Conservation (phyloP, 2,888 invertebrate genomes). For the Muschampia plurimacula region DNA sequence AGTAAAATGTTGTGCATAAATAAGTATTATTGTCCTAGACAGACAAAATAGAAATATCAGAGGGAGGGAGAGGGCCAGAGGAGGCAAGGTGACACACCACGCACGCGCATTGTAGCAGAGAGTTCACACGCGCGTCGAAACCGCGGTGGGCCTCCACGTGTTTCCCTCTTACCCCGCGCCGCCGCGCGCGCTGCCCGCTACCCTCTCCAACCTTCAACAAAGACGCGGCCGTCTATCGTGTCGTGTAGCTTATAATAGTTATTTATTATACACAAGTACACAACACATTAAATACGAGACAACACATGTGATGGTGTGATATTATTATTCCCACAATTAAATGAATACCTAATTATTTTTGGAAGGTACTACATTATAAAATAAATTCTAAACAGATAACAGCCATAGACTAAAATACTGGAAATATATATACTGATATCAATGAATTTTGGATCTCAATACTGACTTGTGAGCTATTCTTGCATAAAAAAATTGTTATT, state of each 20-base stretch:
- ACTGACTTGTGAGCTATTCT: too few species aligned
- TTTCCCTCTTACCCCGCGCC: constrained; percentile 53
- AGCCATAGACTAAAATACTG: too few species aligned
- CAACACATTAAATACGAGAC: constrained; percentile 12
- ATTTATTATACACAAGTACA: neutral
- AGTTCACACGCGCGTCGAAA: constrained; percentile 82
- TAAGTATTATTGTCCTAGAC: constrained; percentile 53
- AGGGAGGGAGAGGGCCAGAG: constrained; percentile 61
- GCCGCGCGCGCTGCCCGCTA: constrained; percentile 53
- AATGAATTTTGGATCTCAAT: too few species aligned
- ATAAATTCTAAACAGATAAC: too few species aligned
- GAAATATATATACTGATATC: too few species aligned
- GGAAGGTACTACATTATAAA: too few species aligned
- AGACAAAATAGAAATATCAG: constrained; percentile 65
- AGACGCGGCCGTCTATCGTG: constrained; percentile 64
- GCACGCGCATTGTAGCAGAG: constrained; percentile 77
- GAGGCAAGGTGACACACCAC: constrained; percentile 66
- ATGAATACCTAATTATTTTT: too few species aligned
- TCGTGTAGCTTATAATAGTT: constrained; percentile 23
- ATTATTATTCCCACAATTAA: constrained; percentile 17
- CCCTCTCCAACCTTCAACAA: constrained; percentile 70
- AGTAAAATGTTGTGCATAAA: too few species aligned
- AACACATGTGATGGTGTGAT: constrained; percentile 23
- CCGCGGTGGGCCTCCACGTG: constrained; percentile 87
- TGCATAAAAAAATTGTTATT: too few species aligned